These are phyloP conservation scores for Vandiemenella viatica DNA, from an alignment of 2,888 invertebrate genomes.

Conservation along the genomic window DNA sequence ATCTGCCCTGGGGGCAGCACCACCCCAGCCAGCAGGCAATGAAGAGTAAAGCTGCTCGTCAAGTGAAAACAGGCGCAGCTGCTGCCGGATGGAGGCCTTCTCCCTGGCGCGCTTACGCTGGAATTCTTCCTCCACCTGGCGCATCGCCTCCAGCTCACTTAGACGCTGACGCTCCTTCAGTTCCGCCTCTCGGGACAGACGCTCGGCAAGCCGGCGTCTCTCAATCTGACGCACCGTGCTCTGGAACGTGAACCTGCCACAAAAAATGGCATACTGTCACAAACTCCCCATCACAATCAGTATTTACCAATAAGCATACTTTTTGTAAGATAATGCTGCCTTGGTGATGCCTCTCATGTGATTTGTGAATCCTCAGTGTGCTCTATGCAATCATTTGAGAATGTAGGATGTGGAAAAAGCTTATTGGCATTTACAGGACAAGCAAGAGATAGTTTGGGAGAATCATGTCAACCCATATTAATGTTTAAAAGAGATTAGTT, in stretches of 20 bases:
- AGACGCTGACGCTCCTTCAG: slow-evolving; percentile 58
- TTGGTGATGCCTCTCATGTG: too few species aligned
- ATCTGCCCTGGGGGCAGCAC: slow-evolving; percentile 37
- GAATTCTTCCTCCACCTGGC: slow-evolving; percentile 74
- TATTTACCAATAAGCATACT: too few species aligned
- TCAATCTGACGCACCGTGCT: slow-evolving; percentile 72
- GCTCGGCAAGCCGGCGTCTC: slow-evolving; percentile 54
- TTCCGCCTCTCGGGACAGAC: slow-evolving; percentile 59
- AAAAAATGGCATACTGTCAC: too few species aligned
- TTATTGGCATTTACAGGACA: too few species aligned
- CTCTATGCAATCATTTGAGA: too few species aligned
- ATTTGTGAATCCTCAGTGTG: too few species aligned
- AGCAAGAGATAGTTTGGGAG: too few species aligned
- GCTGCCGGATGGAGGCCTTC: slow-evolving; percentile 46
- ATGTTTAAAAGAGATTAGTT: too few species aligned
- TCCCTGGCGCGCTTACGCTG: slow-evolving; percentile 59
- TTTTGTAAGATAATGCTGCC: too few species aligned
- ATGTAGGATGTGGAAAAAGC: too few species aligned
- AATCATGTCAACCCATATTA: too few species aligned
- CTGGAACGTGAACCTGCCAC: slow-evolving; percentile 69
- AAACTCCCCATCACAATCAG: too few species aligned
- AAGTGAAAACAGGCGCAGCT: slow-evolving; percentile 52
- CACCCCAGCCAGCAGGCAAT: slow-evolving; percentile 34
- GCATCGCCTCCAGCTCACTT: slow-evolving; percentile 67
- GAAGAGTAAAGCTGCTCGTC: slow-evolving; percentile 40